phyloP scores from a whole-genome alignment of 2,113 vertebrate genomes.

The Tautogolabrus adspersus region DNA sequence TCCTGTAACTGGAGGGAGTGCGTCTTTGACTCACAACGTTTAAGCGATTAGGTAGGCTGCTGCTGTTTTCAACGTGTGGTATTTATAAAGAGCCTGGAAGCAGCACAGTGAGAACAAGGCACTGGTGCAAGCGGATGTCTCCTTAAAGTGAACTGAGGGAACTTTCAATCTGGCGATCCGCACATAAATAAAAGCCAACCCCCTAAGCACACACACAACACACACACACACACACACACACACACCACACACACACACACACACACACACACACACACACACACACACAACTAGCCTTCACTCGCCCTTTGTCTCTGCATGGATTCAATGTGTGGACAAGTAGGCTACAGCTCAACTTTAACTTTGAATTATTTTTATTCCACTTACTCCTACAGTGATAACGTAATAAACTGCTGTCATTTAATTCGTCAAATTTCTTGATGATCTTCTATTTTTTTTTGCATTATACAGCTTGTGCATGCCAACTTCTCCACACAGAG shows the following conservation, averaged over 20 bases:
- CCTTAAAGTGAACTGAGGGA: conserved; percentile 65
- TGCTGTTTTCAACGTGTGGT: conserved; percentile 67
- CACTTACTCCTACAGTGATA: not conserved
- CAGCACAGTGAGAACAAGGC: conserved; percentile 27
- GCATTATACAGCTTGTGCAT: too few species aligned
- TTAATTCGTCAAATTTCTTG: too few species aligned
- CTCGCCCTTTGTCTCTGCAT: not conserved
- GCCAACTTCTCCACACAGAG: too few species aligned
- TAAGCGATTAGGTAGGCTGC: not conserved
- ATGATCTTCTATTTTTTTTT: too few species aligned
- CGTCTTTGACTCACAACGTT: conserved; percentile 46
- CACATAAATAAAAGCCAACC: conserved; percentile 34
- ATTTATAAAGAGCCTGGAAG: conserved; percentile 57
- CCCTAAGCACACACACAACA: not conserved
- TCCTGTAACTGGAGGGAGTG: conserved; percentile 51
- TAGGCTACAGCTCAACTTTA: too few species aligned
- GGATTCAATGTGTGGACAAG: not conserved
- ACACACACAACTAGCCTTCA: too few species aligned
- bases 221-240: not conserved
- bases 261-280: not conserved
- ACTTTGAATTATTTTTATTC: not conserved
- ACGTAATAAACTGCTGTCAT: not conserved
- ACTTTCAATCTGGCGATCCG: conserved; percentile 64
- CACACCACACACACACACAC: not conserved
- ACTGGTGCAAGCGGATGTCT: conserved; percentile 54